A percentile compares a stretch with the other conserved stretches of the same genome.
Evolutionary conservation across 2,797 vertebrate genomes (phyloP).

Genomic region (Liparis tanakae): DNA sequence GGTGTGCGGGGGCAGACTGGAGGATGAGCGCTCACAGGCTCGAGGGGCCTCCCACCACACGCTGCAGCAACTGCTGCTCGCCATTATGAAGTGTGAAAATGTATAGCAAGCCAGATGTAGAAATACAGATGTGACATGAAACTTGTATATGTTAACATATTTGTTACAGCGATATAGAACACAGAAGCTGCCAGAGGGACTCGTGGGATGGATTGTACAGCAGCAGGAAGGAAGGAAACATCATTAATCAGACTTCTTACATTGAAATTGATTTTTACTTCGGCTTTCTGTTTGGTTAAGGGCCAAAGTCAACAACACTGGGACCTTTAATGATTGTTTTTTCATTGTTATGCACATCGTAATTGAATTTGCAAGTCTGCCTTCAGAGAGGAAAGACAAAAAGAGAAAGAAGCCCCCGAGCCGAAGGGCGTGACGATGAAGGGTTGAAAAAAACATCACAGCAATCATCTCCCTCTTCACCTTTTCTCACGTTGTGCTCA

Average conservation of each 20-base stretch:
- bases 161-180: not conserved
- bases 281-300: constrained; percentile 13
- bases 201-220: constrained; percentile 17
- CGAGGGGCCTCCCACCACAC: constrained; percentile 69
- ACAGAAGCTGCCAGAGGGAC: constrained; percentile 1
- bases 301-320: constrained; percentile 5
- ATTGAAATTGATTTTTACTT: constrained; percentile 18
- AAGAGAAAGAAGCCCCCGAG: constrained; percentile 16
- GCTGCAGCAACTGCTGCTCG: constrained; percentile 57
- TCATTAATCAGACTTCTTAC: constrained; percentile 20
- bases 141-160: constrained; percentile 12
- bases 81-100: constrained; percentile 55
- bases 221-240: not conserved
- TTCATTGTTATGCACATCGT: constrained; percentile 35
- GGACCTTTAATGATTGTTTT: constrained; percentile 21
- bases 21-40: constrained; percentile 70
- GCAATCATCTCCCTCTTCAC: constrained; percentile 40
- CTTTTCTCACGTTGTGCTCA: constrained; percentile 44
- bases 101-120: constrained; percentile 38
- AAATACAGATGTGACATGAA: constrained; percentile 36
- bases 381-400: constrained; percentile 10
- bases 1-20: constrained; percentile 67
- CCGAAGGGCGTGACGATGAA: constrained; percentile 30
- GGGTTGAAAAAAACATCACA: constrained; percentile 21
- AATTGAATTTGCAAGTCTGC: constrained; percentile 18